Base-by-base conservation (phyloP, 2,888 invertebrate genomes). In the Orgyia antiqua region DNA sequence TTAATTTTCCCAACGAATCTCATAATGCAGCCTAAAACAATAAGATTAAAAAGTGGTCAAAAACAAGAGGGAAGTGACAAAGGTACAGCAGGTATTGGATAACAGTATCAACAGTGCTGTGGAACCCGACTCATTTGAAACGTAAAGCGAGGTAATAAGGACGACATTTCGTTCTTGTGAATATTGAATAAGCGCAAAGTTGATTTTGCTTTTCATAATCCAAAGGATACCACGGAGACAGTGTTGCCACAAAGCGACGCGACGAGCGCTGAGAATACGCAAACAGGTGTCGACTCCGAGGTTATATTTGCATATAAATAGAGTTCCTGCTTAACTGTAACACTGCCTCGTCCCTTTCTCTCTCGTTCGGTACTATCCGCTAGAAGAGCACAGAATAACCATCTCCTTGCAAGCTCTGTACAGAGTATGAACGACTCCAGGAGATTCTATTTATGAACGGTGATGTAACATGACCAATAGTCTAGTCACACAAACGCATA, bases 231-330 rank as follows among this genome's bases (percentile, higher is more conserved):
- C 55, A 55, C 71, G 64, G 72, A 77, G 70, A 76, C 79, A 70
- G 68, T 68, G 72, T 71, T 67, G 71, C 76, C 75, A 71, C 78
- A 75, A 73, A 71, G 73, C 76, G 71, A 66, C 63, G 68, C 66
- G 61, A 63, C 65, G 70, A 74, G 65, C 66, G 79, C 59, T 57
- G 73, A 79, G 84, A 86, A 86, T 86, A 84, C 84, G 82, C 84
- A 86, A 86, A 86, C 86, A 86, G 84, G 86, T 86, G 86, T 84
- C 78, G 84, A 71, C 78, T 79, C 67, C 73, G 83, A 82, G 79
- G 83, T 73, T 83, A 78, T 84, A 84, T 86, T 86, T 84, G 86
- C 86, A 86, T 86, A 84, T 86, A 86, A 84, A 86, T 86, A 84
- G 86, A 86, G 84, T 84, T 83, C 84, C 84, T 83, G 83, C 83